Conservation (phyloP, 2,888 invertebrate species). For the Calameuta filiformis region DNA sequence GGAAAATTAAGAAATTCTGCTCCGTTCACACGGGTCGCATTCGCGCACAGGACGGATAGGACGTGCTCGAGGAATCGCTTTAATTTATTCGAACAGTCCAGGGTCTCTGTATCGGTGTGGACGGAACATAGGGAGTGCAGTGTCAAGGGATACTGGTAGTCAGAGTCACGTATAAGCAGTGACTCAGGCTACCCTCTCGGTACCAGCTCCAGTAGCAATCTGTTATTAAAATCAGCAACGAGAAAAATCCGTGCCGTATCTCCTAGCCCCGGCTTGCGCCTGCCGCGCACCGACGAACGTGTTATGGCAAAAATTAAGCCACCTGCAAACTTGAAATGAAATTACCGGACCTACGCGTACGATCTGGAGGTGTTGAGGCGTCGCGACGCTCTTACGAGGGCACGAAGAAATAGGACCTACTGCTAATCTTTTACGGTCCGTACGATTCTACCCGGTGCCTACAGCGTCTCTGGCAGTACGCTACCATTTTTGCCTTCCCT, state of each 20-base stretch:
- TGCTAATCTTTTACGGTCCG: background rate
- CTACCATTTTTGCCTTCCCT: background rate
- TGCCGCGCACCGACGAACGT: conserved; percentile 53
- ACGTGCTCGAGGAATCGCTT: conserved; percentile 30
- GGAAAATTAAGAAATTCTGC: background rate
- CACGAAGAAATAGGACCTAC: background rate
- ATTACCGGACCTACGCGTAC: conserved; percentile 28
- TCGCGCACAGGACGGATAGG: background rate
- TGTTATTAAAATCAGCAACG: conserved; percentile 67
- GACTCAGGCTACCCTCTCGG: conserved; percentile 49
- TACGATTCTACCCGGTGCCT: background rate
- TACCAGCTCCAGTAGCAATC: conserved; percentile 47
- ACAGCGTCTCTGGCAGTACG: background rate
- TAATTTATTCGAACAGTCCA: conserved; percentile 41
- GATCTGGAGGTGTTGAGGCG: background rate
- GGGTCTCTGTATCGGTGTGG: conserved; percentile 24
- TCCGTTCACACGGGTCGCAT: background rate
- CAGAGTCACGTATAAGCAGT: conserved; percentile 62
- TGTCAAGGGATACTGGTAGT: conserved; percentile 20
- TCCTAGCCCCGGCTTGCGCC: conserved; percentile 36
- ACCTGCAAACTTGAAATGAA: conserved; percentile 51
- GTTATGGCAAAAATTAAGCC: conserved; percentile 65
- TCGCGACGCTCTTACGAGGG: background rate
- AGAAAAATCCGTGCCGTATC: conserved; percentile 67
- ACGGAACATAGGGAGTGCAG: conserved; percentile 25